These are phyloP conservation scores for Drosophila nebulosa DNA, from an alignment of 1,140 invertebrate genomes.

Conservation along the genomic window DNA sequence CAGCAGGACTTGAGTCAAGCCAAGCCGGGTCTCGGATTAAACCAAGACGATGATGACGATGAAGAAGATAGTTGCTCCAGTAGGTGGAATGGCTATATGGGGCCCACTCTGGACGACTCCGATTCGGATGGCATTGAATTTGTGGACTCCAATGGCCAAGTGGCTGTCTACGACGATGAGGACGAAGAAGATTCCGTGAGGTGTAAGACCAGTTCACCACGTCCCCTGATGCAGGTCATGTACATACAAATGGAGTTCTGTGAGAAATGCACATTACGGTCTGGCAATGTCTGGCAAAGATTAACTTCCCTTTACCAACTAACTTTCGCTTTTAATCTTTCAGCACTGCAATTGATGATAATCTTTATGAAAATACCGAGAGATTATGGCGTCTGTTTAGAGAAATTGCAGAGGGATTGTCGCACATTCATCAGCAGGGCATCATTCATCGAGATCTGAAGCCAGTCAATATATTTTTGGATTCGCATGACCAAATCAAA, in stretches of 20 bases:
- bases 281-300: background rate
- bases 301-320: background rate
- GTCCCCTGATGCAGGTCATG: slow-evolving; percentile 87
- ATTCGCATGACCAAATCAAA: slow-evolving; percentile 97
- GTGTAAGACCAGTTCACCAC: slow-evolving; percentile 38
- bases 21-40: slow-evolving; percentile 42
- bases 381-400: slow-evolving; percentile 95
- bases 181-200: slow-evolving; percentile 67
- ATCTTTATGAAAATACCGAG: slow-evolving; percentile 88
- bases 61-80: slow-evolving; percentile 71
- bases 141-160: slow-evolving; percentile 78
- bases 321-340: background rate
- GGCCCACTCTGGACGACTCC: slow-evolving; percentile 64
- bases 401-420: slow-evolving; percentile 93
- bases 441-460: slow-evolving; percentile 98
- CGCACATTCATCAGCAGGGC: slow-evolving; percentile 96
- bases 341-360: slow-evolving; percentile 92
- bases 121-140: slow-evolving; percentile 82
- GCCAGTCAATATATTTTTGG: slow-evolving; percentile 98
- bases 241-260: slow-evolving; percentile 97
- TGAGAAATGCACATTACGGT: slow-evolving; percentile 92
- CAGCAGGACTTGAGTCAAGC: slow-evolving; percentile 59
- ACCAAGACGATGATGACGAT: slow-evolving; percentile 28
- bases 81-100: slow-evolving; percentile 75
- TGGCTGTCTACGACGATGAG: slow-evolving; percentile 83